Evolutionary conservation across 1,140 invertebrate genomes (phyloP).

Genomic region (Orius laevigatus): DNA sequence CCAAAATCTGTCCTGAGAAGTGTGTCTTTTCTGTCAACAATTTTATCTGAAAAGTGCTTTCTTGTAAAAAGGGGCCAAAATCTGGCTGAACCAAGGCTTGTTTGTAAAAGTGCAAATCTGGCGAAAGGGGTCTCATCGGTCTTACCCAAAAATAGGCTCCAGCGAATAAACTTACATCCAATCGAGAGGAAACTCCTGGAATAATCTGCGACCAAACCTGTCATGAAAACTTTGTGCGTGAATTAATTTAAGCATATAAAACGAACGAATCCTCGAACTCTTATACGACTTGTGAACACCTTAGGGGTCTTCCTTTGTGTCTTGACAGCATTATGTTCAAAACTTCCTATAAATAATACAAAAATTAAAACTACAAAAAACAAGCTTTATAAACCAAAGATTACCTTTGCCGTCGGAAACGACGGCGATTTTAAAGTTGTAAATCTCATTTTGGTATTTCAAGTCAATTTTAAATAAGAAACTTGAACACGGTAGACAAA

Average conservation of each 20-base stretch:
- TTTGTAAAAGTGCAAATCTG: no score
- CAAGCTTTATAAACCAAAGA: slow-evolving; percentile 14
- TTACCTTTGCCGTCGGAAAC: slow-evolving; percentile 89
- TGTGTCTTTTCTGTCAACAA: no score
- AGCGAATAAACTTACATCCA: slow-evolving; percentile 49
- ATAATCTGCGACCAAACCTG: slow-evolving; percentile 88
- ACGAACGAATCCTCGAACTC: slow-evolving; percentile 86
- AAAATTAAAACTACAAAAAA: slow-evolving; percentile 16
- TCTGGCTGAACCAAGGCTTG: no score
- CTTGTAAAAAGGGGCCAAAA: no score
- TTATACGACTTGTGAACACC: slow-evolving; percentile 92
- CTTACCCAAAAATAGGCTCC: background rate
- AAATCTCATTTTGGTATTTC: slow-evolving; percentile 44
- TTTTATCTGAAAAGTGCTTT: no score
- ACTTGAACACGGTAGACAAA: no score
- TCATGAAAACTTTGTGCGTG: slow-evolving; percentile 97
- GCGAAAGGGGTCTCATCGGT: background rate
- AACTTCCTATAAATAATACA: slow-evolving; percentile 64
- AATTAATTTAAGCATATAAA: slow-evolving; percentile 98
- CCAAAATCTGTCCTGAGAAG: no score
- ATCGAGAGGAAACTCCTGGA: slow-evolving; percentile 94
- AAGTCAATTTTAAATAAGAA: no score
- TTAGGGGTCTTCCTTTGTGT: slow-evolving; percentile 98
- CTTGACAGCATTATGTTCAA: slow-evolving; percentile 95
- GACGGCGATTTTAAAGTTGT: slow-evolving; percentile 98